Evolutionary conservation across 2,888 invertebrate species (phyloP).

Genomic region (Scaptomyza reducta): DNA sequence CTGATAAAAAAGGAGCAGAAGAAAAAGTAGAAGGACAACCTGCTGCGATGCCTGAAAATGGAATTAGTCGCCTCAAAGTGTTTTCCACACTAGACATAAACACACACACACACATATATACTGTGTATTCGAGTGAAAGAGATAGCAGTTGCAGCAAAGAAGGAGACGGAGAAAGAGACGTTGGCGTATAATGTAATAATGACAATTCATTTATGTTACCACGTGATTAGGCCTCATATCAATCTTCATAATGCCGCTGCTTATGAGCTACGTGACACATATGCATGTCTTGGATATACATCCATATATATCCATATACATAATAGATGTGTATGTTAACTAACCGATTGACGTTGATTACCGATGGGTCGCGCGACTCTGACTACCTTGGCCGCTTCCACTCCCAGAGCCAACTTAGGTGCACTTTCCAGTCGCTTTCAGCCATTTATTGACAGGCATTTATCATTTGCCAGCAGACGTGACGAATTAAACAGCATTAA

Average conservation of each 20-base stretch:
- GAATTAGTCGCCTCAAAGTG: constrained; percentile 58
- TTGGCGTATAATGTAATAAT: constrained; percentile 50
- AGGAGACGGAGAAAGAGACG: constrained; percentile 3
- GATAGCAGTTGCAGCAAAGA: constrained; percentile 3
- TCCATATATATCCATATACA: constrained; percentile 3
- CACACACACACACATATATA: neutral
- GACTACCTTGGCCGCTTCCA: constrained; percentile 47
- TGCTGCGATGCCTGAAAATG: constrained; percentile 54
- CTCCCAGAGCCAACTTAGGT: neutral
- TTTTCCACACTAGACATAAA: constrained; percentile 42
- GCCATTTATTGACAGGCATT: constrained; percentile 69
- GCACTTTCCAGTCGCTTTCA: constrained; percentile 5
- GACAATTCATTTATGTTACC: constrained; percentile 77
- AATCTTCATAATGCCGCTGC: constrained; percentile 73
- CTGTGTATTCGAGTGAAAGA: neutral
- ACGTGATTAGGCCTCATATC: constrained; percentile 75
- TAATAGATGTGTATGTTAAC: constrained; percentile 45
- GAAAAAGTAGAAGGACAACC: constrained; percentile 26
- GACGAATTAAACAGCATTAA: constrained; percentile 68
- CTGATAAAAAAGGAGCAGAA: constrained; percentile 43
- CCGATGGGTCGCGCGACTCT: constrained; percentile 73
- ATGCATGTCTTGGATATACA: constrained; percentile 6
- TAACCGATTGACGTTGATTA: constrained; percentile 71
- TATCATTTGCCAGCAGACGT: constrained; percentile 65
- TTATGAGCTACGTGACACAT: constrained; percentile 69